Evolutionary conservation across 2,797 vertebrate genomes (phyloP).

Genomic region (Hippocampus kuda): DNA sequence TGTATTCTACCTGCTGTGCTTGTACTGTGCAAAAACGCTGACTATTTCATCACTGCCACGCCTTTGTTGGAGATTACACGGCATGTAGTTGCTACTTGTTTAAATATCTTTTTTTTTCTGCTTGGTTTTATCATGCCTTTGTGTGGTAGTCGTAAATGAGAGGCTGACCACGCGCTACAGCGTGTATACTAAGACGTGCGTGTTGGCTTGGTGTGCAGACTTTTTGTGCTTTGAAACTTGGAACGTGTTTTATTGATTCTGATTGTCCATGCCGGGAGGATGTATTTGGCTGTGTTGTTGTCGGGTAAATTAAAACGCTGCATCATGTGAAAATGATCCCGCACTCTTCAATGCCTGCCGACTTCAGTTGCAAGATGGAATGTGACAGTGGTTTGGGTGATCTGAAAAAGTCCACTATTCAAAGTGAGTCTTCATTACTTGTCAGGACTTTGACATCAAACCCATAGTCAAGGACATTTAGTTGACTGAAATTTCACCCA

Average conservation of each 20-base stretch:
- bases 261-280: neutral
- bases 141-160: neutral
- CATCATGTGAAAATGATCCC: neutral
- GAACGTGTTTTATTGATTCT: neutral
- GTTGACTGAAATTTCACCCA: too few species aligned
- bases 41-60: neutral
- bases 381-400: neutral
- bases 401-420: neutral
- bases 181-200: neutral
- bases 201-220: neutral
- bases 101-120: neutral
- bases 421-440: neutral
- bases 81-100: neutral
- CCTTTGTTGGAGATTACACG: neutral
- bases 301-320: neutral
- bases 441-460: too few species aligned
- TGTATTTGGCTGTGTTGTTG: neutral
- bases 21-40: neutral
- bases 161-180: neutral
- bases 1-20: constrained; percentile 29
- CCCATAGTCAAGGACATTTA: too few species aligned
- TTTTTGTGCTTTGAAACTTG: neutral
- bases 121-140: neutral
- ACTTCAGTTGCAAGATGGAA: neutral
- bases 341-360: neutral